A percentile compares a stretch with the other conserved stretches of the same genome.
phyloP scores from a whole-genome alignment of 2,888 invertebrate species.

The Dasypolia templi region DNA sequence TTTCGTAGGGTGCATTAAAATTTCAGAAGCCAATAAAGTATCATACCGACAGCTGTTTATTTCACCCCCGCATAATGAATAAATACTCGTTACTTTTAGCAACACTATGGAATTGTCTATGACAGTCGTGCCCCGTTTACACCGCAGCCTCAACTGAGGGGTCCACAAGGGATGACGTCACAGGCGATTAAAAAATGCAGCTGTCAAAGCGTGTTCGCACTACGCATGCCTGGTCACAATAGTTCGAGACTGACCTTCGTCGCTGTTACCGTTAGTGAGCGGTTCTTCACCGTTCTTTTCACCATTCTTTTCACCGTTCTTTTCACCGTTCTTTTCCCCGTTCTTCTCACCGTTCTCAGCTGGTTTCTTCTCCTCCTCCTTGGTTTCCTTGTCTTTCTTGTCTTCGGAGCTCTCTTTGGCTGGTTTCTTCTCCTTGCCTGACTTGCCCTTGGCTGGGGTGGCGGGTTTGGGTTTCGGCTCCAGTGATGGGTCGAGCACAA shows the following conservation, averaged over 20 bases:
- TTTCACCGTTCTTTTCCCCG: slow-evolving; percentile 78
- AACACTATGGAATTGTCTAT: slow-evolving; percentile 29
- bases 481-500: slow-evolving; percentile 95
- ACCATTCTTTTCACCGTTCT: slow-evolving; percentile 73
- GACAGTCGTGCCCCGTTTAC: background rate
- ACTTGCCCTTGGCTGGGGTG: slow-evolving; percentile 94
- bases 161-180: slow-evolving; percentile 13
- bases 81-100: slow-evolving; percentile 49
- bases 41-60: slow-evolving; percentile 44
- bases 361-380: slow-evolving; percentile 89
- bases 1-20: slow-evolving; percentile 36
- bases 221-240: slow-evolving; percentile 79
- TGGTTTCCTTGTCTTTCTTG: slow-evolving; percentile 91
- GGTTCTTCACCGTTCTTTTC: slow-evolving; percentile 89
- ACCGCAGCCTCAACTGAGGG: background rate
- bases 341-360: slow-evolving; percentile 88
- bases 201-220: slow-evolving; percentile 80
- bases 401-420: slow-evolving; percentile 92
- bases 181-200: slow-evolving; percentile 37
- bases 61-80: slow-evolving; percentile 59
- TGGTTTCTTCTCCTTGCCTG: slow-evolving; percentile 93
- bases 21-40: slow-evolving; percentile 27
- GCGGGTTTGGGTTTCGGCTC: slow-evolving; percentile 95
- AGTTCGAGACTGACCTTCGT: slow-evolving; percentile 89
- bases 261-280: slow-evolving; percentile 89